These are phyloP conservation scores for Mimumesa dahlbomi DNA, from an alignment of 2,888 invertebrate genomes.

Conservation along the genomic window DNA sequence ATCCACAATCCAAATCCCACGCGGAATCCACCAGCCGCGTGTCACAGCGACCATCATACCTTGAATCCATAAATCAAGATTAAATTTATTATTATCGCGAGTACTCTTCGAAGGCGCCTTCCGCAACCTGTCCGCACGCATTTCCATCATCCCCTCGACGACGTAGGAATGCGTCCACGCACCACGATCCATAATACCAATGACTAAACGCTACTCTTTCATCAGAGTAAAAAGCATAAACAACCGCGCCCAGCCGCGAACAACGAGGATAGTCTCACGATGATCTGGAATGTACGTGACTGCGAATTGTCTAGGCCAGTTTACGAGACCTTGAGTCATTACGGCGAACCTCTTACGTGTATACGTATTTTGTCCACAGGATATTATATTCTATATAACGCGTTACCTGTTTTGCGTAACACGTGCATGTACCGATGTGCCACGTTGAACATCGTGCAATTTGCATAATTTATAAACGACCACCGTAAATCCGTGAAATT, in stretches of 20 bases:
- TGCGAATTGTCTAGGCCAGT: slow-evolving; percentile 47
- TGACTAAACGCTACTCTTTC: slow-evolving; percentile 37
- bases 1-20: too few species aligned
- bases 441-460: background rate
- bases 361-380: slow-evolving; percentile 24
- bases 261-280: slow-evolving; percentile 74
- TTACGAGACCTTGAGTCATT: slow-evolving; percentile 70
- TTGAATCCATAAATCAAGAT: too few species aligned
- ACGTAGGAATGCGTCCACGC: slow-evolving; percentile 14
- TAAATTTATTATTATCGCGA: too few species aligned
- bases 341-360: slow-evolving; percentile 42
- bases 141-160: slow-evolving; percentile 27
- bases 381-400: slow-evolving; percentile 7
- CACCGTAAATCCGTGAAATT: too few species aligned
- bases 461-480: background rate
- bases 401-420: slow-evolving; percentile 56
- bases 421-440: background rate
- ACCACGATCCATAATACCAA: slow-evolving; percentile 17
- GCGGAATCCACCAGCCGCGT: too few species aligned
- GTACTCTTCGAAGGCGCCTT: too few species aligned
- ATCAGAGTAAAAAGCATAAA: slow-evolving; percentile 57
- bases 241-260: slow-evolving; percentile 71
- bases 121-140: slow-evolving; percentile 6
- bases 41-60: too few species aligned
- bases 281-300: slow-evolving; percentile 71